Conservation (phyloP, 2,113 vertebrate species). For the Eira barbara region DNA sequence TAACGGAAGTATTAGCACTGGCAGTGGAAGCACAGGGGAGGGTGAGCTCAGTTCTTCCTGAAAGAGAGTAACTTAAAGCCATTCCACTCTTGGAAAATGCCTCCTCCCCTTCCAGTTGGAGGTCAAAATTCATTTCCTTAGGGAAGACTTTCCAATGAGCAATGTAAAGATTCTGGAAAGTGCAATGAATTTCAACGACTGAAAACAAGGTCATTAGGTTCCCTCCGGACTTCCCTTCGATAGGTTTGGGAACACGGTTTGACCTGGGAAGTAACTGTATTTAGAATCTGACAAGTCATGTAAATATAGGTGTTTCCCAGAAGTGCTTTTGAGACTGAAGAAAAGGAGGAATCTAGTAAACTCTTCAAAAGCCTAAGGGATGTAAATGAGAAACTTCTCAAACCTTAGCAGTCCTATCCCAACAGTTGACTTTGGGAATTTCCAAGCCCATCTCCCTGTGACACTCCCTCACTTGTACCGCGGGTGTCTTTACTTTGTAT, state of each 20-base stretch:
- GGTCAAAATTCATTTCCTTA: not conserved
- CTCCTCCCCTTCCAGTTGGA: not conserved
- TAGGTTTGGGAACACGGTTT: not conserved
- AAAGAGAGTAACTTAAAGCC: not conserved
- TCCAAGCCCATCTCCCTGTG: not conserved
- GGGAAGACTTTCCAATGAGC: not conserved
- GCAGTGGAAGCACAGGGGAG: not conserved
- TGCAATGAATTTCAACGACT: not conserved
- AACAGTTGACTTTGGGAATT: not conserved
- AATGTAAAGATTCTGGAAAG: not conserved
- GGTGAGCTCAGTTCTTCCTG: not conserved
- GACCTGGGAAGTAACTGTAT: not conserved
- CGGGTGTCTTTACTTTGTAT: not conserved
- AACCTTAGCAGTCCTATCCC: not conserved
- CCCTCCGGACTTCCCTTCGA: not conserved
- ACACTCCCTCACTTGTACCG: not conserved
- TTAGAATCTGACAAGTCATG: not conserved
- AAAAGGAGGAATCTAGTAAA: not conserved
- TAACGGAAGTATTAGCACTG: not conserved
- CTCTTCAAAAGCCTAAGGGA: conserved; percentile 22
- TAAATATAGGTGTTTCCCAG: not conserved
- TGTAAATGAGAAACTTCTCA: not conserved
- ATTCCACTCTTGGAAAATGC: not conserved
- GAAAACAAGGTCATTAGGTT: not conserved
- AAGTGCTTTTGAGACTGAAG: not conserved